These are phyloP conservation scores for Onychostruthus taczanowskii DNA, from an alignment of 2,113 vertebrate genomes.

Conservation along the genomic window DNA sequence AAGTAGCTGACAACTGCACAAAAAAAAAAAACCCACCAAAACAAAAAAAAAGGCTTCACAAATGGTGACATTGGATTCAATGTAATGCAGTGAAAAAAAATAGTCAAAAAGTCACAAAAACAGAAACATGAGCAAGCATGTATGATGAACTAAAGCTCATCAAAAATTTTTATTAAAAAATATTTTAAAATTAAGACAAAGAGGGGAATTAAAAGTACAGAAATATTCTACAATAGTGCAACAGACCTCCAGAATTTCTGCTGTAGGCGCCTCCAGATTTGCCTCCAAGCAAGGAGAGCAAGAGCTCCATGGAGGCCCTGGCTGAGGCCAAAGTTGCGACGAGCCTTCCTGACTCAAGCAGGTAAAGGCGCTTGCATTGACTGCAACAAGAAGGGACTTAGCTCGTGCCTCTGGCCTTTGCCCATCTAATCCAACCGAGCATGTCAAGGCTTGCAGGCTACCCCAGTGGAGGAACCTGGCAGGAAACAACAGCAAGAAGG, in stretches of 20 bases:
- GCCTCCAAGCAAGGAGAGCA: background rate
- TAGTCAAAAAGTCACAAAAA: background rate
- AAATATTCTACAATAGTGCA: background rate
- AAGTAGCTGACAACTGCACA: background rate
- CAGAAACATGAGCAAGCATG: fast-evolving
- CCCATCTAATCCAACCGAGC: fast-evolving
- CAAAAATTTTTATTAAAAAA: background rate
- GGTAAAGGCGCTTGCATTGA: background rate
- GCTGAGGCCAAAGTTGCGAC: fast-evolving
- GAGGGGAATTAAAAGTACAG: background rate
- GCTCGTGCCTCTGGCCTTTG: background rate
- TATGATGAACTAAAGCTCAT: background rate
- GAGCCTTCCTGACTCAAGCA: fast-evolving
- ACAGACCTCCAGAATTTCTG: background rate
- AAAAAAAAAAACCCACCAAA: background rate
- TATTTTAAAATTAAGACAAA: background rate
- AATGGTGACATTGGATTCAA: background rate
- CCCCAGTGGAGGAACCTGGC: background rate
- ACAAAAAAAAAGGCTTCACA: background rate
- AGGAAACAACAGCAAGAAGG: fast-evolving
- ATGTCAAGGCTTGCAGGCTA: fast-evolving
- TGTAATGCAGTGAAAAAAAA: background rate
- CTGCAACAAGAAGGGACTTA: background rate
- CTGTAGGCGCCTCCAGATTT: fast-evolving
- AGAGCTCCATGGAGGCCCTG: background rate